Evolutionary conservation across 2,888 invertebrate species (phyloP).

Genomic region (Oscheius sp.): DNA sequence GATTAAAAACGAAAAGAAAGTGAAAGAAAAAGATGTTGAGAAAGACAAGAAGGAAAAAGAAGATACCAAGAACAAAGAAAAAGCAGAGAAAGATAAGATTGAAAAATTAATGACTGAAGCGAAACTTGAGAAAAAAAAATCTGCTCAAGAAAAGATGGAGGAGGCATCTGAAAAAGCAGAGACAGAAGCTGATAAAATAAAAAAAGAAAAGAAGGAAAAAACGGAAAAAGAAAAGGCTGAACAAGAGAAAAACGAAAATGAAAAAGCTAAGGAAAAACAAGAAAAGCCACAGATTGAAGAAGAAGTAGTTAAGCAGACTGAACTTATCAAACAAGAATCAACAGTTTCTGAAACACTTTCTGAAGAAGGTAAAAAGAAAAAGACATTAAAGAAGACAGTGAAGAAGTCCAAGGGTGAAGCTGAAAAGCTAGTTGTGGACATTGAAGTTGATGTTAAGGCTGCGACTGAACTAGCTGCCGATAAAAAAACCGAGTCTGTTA

Average conservation of each 20-base stretch:
- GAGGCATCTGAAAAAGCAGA: background rate
- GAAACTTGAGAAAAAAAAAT: background rate
- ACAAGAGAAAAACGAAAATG: slow-evolving; percentile 16
- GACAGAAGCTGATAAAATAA: background rate
- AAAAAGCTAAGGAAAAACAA: slow-evolving; percentile 4
- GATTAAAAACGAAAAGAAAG: slow-evolving; percentile 21
- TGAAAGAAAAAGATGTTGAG: slow-evolving; percentile 16
- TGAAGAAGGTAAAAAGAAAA: slow-evolving; percentile 31
- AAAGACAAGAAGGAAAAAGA: slow-evolving; percentile 4
- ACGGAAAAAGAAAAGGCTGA: background rate
- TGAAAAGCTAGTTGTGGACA: background rate
- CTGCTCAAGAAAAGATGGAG: background rate
- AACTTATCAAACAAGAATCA: slow-evolving; percentile 18
- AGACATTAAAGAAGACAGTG: slow-evolving; percentile 19
- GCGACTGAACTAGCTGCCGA: slow-evolving; percentile 10
- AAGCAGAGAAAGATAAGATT: background rate
- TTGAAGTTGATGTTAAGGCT: background rate
- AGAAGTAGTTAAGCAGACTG: slow-evolving; percentile 26
- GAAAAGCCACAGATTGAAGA: slow-evolving; percentile 25
- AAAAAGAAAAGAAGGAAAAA: background rate
- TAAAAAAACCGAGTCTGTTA: slow-evolving; percentile 27
- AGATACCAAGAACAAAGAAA: background rate
- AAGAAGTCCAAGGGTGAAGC: background rate
- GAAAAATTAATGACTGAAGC: background rate
- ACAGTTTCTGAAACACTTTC: slow-evolving; percentile 26